Base-by-base conservation (phyloP, 2,797 vertebrate species). In the Crax fasciolata region DNA sequence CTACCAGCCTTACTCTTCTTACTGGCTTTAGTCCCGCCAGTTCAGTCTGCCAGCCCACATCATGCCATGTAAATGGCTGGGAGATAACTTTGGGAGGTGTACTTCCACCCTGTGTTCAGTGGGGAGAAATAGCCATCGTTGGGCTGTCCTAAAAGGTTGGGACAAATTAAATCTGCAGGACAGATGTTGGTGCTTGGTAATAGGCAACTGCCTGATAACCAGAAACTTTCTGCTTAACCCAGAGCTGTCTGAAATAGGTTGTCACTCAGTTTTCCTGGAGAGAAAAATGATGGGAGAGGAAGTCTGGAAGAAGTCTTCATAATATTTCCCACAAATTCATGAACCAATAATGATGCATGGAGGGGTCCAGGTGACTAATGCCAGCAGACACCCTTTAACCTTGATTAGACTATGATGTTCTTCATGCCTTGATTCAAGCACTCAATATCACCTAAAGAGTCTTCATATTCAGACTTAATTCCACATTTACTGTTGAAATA, bases 21-120 rank as follows among this genome's bases (percentile, higher is more conserved):
- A 38, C 20, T 38, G 35, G 5, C 2, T 68, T 18, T 71, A 16
- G 35, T 80, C 89, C 44, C 11, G 32, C 20, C 39, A 35, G 18
- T 16, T 8, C 24, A 13, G 24, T 44, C 30, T 76, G 20, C 11
- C 55, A 80, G 20, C 43, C 63, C 5, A 8, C 16, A 6, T 0
- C 20, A 12, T 9, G 10, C 28, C 28, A 5, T 5, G 3, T 0
- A 11, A 55, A 46, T 0, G 5, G 7, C 35, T 51, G 43, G 48
- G 11, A 75, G 32, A 39, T 30, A 7, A 13, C 49, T 4, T 1
- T 38, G n/a, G 25, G 18, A 58, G n/a, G 41, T 11, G 25, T 6
- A 2, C 13, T n/a, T 25, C 21, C 38, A 62, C 13, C 30, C 72
- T 48, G 5, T 9, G 46, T 13, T 28, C 57, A 82, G 16, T 28